A percentile compares a stretch with the other conserved stretches of the same genome.
These are phyloP conservation scores for Brachystomella parvula DNA, from an alignment of 1,140 invertebrate genomes.

Conservation along the genomic window DNA sequence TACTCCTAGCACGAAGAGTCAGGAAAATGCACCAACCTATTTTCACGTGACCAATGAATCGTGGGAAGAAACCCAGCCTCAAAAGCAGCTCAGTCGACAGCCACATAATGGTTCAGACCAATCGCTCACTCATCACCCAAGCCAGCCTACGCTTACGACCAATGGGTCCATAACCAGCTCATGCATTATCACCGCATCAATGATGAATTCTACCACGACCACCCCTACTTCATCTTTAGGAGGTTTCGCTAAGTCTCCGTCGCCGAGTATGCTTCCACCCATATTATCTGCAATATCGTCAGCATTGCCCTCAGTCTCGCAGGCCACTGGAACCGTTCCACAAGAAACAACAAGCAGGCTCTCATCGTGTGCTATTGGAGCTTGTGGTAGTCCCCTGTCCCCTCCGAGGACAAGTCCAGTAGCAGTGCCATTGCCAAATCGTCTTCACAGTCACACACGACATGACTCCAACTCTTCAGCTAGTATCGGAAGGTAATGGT, in stretches of 20 bases:
- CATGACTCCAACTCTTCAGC: constrained; percentile 52
- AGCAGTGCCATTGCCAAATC: constrained; percentile 46
- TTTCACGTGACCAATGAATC: constrained; percentile 39
- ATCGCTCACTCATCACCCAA: constrained; percentile 1
- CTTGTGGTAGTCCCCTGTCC: constrained; percentile 7
- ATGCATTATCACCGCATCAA: constrained; percentile 10
- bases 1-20: constrained; percentile 50
- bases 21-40: constrained; percentile 46
- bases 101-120: background rate
- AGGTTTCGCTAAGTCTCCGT: background rate
- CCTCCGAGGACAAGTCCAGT: constrained; percentile 53
- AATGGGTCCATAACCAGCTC: constrained; percentile 4
- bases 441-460: constrained; percentile 45
- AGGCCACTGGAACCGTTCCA: background rate
- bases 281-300: no score
- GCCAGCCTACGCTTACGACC: background rate
- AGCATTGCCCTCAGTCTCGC: background rate
- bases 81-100: constrained; percentile 8
- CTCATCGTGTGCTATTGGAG: no score
- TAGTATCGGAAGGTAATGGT: constrained; percentile 45
- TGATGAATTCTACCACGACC: constrained; percentile 14
- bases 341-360: no score
- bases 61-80: constrained; percentile 41
- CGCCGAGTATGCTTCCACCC: background rate
- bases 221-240: no score